A percentile compares a stretch with the other conserved stretches of the same genome.
These are phyloP conservation scores for Etia nguti DNA, from an alignment of 2,113 vertebrate genomes.

Conservation along the genomic window DNA sequence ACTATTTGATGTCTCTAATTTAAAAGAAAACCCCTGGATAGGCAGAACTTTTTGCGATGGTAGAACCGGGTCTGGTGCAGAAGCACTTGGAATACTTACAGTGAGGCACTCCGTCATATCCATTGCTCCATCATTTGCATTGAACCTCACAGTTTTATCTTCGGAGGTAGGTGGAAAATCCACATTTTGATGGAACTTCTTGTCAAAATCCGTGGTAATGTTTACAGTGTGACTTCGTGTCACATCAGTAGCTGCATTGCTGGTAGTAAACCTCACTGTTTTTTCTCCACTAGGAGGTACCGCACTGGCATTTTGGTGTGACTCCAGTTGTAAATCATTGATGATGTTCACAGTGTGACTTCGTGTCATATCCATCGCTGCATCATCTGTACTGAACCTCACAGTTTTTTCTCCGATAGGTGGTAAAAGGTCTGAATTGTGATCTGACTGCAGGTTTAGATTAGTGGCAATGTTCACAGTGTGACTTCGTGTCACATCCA, in stretches of 20 bases:
- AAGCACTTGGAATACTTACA: not conserved
- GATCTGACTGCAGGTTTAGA: accelerated
- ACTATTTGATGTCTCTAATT: not conserved
- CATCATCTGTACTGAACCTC: not conserved
- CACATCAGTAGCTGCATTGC: not conserved
- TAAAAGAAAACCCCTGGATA: not conserved
- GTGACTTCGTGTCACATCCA: not conserved
- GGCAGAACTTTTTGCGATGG: not conserved
- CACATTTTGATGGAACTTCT: not conserved
- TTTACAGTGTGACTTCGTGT: not conserved
- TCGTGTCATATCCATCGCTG: not conserved
- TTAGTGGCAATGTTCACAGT: not conserved
- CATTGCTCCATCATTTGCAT: not conserved
- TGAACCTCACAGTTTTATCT: not conserved
- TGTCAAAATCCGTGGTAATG: not conserved
- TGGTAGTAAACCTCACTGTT: not conserved
- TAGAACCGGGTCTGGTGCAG: not conserved
- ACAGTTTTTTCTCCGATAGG: not conserved
- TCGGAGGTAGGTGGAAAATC: not conserved
- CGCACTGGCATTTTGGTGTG: not conserved
- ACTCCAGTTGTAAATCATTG: not conserved
- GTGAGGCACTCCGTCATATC: not conserved
- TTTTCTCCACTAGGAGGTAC: not conserved
- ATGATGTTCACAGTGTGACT: conserved; percentile 1
- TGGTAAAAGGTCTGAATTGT: not conserved